Evolutionary conservation across 2,797 vertebrate species (phyloP).

Genomic region (Lepidocolaptes lacrymiger): DNA sequence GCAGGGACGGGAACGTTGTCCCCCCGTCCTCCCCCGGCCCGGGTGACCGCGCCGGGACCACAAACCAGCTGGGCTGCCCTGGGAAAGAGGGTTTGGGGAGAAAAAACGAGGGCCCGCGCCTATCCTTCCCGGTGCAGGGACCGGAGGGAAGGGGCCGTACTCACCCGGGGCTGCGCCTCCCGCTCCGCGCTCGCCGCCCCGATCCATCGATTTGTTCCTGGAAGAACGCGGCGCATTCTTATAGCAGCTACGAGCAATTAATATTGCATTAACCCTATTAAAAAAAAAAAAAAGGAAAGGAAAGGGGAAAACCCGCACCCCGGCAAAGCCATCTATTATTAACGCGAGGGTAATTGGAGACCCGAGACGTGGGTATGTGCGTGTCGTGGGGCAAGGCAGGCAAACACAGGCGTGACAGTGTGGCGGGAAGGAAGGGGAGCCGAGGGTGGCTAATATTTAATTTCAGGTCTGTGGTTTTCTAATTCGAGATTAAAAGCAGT

Average conservation of each 20-base stretch:
- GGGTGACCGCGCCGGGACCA: too few relatives aligned
- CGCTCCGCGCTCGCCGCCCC: slow-evolving; percentile 44
- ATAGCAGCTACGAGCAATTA: slow-evolving; percentile 87
- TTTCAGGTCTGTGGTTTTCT: slow-evolving; percentile 88
- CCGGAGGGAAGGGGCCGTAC: not conserved
- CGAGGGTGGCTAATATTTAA: slow-evolving; percentile 78
- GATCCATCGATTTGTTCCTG: slow-evolving; percentile 82
- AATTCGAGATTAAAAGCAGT: slow-evolving; percentile 93
- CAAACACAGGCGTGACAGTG: slow-evolving; percentile 63
- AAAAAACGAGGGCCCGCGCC: fast-evolving
- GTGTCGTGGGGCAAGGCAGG: slow-evolving; percentile 63
- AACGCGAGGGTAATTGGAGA: slow-evolving; percentile 76
- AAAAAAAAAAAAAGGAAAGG: not conserved
- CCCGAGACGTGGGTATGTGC: slow-evolving; percentile 54
- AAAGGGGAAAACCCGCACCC: slow-evolving; percentile 38
- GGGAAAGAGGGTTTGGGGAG: not conserved
- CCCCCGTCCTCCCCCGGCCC: not conserved
- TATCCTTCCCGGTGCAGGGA: not conserved
- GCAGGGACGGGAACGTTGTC: not conserved
- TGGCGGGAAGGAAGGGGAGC: slow-evolving; percentile 76
- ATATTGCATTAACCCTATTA: slow-evolving; percentile 86
- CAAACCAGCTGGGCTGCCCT: not conserved
- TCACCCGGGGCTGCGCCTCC: slow-evolving; percentile 49
- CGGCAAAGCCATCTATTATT: slow-evolving; percentile 78
- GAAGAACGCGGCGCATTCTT: slow-evolving; percentile 83